Evolutionary conservation across 1,140 invertebrate species (phyloP).

Genomic region (Nilaparvata lugens): DNA sequence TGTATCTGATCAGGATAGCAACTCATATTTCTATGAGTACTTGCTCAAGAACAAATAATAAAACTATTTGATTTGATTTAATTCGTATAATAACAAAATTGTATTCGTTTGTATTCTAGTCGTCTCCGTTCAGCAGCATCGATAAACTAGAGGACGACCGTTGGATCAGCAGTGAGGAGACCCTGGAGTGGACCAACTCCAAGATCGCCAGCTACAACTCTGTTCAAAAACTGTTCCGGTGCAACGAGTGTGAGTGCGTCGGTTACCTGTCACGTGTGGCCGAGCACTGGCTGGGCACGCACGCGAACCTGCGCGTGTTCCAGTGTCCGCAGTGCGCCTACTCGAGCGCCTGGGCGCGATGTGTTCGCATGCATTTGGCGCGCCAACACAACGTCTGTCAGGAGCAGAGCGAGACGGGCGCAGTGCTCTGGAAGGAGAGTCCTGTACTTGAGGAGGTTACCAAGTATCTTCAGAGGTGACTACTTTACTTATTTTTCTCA

Average conservation of each 20-base stretch:
- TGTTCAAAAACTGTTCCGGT: conserved; percentile 60
- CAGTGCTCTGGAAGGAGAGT: conserved; percentile 51
- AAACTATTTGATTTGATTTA: no score
- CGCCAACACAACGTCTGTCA: conserved; percentile 54
- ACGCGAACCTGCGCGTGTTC: conserved; percentile 64
- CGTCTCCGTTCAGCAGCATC: neutral
- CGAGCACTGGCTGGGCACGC: conserved; percentile 75
- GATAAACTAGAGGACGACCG: conserved; percentile 36
- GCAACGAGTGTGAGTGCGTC: conserved; percentile 67
- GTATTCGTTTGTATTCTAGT: no score
- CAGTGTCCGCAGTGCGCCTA: conserved; percentile 62
- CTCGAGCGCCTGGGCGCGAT: conserved; percentile 62
- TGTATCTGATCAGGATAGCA: no score
- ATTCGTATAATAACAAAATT: no score
- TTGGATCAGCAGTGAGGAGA: conserved; percentile 57
- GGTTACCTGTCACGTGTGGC: conserved; percentile 67
- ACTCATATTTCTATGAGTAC: no score
- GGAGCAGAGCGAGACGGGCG: conserved; percentile 41
- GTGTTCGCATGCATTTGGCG: conserved; percentile 60
- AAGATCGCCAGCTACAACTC: conserved; percentile 63
- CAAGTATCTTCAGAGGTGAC: conserved; percentile 56
- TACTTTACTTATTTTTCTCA: no score
- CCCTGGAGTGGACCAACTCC: conserved; percentile 56
- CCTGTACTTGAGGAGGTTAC: conserved; percentile 64
- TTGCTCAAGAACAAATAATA: no score